Base-by-base conservation (phyloP, 2,113 vertebrate genomes). In the Scalopus aquaticus region DNA sequence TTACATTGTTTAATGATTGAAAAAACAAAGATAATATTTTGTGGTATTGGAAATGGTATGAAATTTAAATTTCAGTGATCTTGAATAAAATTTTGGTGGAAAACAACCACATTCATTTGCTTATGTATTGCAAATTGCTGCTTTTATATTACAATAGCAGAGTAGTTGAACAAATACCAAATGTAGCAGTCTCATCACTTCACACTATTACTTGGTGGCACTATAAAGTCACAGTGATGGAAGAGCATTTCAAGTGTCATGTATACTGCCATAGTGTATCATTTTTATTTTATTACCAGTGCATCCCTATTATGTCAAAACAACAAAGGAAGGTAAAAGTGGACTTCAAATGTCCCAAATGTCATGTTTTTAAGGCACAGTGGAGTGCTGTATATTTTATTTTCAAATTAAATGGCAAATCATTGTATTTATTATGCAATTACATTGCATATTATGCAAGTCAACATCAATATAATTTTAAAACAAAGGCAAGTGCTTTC, bases 11-110 rank as follows among this genome's bases (percentile, higher is more conserved):
- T 69, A 86, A 37, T 76, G 51, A 30, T 60, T 58, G 35, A 2
- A 22, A 65, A 54, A 51, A 77, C 2, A 51, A 92, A 37, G 49
- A 35, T 67, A 35, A 58, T 90, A 65, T 51, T 69, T 73, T 86
- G 9, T 86, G n/a, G 81, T 20, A 35, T 10, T 90, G 58, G 74
- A 81, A 86, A 65, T 90, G 69, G 49, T 5, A 35, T 77, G 35
- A 88, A 74, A 93, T 81, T 81, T 88, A 67, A 56, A 69, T 90
- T 62, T 84, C 51, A 77, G 3, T 84, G n/a, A 84, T 20, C 30
- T 74, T 30, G 44, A 42, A 81, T 70, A 44, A 79, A 56, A 15
- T 42, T 84, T 62, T 58, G 46, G 60, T 94, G 54, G 16, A 51
- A 69, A 5, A 69, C 15, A 39, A 9, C 26, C 37, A 42, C 16